Conservation (phyloP, 2,888 invertebrate genomes). For the Volucella zonaria region DNA sequence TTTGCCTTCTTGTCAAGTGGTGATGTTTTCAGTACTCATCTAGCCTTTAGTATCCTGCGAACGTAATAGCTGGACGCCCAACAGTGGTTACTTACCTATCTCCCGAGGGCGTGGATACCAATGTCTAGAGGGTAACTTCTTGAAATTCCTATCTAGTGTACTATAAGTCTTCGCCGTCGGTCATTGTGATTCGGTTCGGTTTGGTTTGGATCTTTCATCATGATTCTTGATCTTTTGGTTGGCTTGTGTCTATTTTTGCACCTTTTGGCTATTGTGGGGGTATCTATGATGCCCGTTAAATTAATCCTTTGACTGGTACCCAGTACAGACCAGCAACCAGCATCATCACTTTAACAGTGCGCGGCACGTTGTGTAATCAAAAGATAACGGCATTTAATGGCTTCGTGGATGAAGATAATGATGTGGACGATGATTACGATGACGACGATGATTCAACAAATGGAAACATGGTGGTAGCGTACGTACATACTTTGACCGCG, state of each 20-base stretch:
- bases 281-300: constrained; percentile 37
- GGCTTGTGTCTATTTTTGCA: constrained; percentile 70
- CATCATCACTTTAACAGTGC: constrained; percentile 53
- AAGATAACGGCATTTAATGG: constrained; percentile 73
- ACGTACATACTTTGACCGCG: constrained; percentile 2
- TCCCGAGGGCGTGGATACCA: constrained; percentile 64
- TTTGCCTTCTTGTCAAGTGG: constrained; percentile 54
- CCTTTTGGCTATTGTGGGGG: constrained; percentile 59
- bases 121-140: constrained; percentile 73
- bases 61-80: constrained; percentile 51
- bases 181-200: constrained; percentile 35
- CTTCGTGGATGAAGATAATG: constrained; percentile 61
- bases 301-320: constrained; percentile 59
- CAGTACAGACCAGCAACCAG: constrained; percentile 32
- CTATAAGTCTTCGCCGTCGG: constrained; percentile 67
- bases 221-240: constrained; percentile 29
- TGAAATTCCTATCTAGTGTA: constrained; percentile 73
- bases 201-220: constrained; percentile 30
- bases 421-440: constrained; percentile 38
- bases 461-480: constrained; percentile 20
- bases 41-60: constrained; percentile 59
- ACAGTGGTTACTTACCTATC: constrained; percentile 60
- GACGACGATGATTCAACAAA: constrained; percentile 49
- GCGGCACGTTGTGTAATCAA: constrained; percentile 72
- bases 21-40: constrained; percentile 44